Base-by-base conservation (phyloP, 2,797 vertebrate genomes). In the Pterois miles region DNA sequence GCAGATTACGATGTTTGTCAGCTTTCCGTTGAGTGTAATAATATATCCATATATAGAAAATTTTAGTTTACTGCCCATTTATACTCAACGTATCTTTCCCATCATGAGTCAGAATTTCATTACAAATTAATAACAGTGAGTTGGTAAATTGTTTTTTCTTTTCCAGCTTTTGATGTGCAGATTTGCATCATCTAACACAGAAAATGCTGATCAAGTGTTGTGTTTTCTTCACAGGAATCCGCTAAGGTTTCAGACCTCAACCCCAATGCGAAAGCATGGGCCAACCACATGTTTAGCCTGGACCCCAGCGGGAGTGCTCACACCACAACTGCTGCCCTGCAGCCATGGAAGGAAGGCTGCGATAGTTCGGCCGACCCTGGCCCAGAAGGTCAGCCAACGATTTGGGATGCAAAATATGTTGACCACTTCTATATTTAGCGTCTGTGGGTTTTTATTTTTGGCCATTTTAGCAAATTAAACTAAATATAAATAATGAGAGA, bases 241-340 rank as follows among this genome's bases (percentile, higher is more conserved):
- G 89, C 96, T 91, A 99, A 98, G 96, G 97, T 99, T 96, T 99
- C 98, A 0, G 98, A 99, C 91, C 96, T 99, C 89, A 99, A 99
- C 94, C 98, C 98, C 87, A 98, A 99, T 96, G 98, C 98, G 85
- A 98, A 99, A 95, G 98, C 98, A 95, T 99, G 98, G 98, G 97
- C 97, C 91, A 97, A 97, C 94, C 97, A 97, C 91, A 96, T 98
- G 95, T 93, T 98, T 95, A 97, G 96, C 88, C 95, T 97, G 94
- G 97, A 97, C 93, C 95, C 96, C 65, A 95, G 95, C 87, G 96
- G 95, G 85, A 92, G 94, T 78, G 87, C 95, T 76, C 96, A 97
- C 84, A 85, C 86, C 88, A 93, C 94, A 52, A 93, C 95, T 6
- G 94, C 96, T 6, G 95, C 96, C 94, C 95, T 93, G 87, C 96